Evolutionary conservation across 2,113 vertebrate genomes (phyloP).

Genomic region (Cichladusa arquata): DNA sequence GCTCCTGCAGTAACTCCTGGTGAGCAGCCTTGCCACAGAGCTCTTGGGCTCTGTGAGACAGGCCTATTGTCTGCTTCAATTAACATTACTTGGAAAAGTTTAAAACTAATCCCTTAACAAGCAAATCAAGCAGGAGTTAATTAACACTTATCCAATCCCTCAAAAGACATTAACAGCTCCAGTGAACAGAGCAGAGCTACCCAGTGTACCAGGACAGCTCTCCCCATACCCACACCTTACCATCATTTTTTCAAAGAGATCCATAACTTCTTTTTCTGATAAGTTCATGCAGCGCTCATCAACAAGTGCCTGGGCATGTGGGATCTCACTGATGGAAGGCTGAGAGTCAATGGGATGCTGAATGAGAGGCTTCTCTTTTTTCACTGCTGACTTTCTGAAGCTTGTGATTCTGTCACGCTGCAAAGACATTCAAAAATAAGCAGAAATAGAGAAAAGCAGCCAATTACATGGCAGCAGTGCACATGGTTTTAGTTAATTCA

Average conservation of each 20-base stretch:
- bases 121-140: not conserved
- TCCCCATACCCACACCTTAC: constrained; percentile 69
- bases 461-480: not conserved
- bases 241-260: constrained; percentile 99
- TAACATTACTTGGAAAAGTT: not conserved
- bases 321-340: constrained; percentile 81
- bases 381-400: constrained; percentile 88
- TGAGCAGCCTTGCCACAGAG: not conserved
- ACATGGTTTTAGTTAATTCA: constrained; percentile 48
- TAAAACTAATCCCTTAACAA: not conserved
- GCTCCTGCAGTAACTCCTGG: not conserved
- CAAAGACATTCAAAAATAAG: constrained; percentile 63
- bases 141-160: not conserved
- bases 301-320: constrained; percentile 84
- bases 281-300: constrained; percentile 93
- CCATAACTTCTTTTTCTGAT: constrained; percentile 96
- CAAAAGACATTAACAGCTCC: not conserved
- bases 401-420: constrained; percentile 96
- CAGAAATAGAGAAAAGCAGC: not conserved
- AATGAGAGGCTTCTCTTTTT: constrained; percentile 92
- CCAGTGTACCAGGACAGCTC: not conserved
- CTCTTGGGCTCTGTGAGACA: not conserved
- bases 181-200: not conserved
- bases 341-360: constrained; percentile 92
- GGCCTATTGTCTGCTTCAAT: not conserved